Evolutionary conservation across 2,888 invertebrate species (phyloP).

Genomic region (Sinhomidia bicolor): DNA sequence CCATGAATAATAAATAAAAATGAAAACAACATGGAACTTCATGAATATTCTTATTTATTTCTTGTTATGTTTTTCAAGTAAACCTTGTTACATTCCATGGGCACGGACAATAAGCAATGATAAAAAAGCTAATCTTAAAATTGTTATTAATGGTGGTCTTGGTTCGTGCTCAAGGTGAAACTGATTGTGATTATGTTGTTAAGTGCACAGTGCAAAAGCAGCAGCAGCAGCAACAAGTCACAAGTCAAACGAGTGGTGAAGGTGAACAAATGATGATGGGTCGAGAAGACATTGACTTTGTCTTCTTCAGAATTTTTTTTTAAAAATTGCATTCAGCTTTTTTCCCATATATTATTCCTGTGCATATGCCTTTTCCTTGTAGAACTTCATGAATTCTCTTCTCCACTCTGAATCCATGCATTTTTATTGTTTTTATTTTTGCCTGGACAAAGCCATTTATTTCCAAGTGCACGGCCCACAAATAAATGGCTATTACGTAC

Average conservation of each 20-base stretch:
- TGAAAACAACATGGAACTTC: conserved; percentile 8
- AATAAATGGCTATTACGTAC: too few species aligned
- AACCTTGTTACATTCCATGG: conserved; percentile 41
- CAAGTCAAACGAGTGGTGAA: conserved; percentile 4
- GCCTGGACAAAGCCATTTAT: not conserved
- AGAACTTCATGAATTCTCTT: not conserved
- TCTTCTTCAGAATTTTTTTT: not conserved
- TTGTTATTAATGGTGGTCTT: conserved; percentile 2
- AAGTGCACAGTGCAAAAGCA: too few species aligned
- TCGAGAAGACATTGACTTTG: conserved; percentile 36
- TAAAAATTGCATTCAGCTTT: not conserved
- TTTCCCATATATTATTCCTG: not conserved
- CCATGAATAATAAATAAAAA: not conserved
- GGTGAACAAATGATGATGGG: conserved; percentile 33
- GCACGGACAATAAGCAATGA: conserved; percentile 14
- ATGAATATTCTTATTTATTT: conserved; percentile 7
- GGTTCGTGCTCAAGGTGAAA: conserved; percentile 46
- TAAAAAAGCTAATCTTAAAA: not conserved
- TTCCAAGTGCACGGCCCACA: too few species aligned
- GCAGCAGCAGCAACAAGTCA: too few species aligned
- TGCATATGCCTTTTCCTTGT: not conserved
- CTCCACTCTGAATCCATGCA: not conserved
- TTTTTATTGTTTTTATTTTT: not conserved
- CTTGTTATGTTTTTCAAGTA: too few species aligned
- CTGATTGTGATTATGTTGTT: not conserved